Conservation (phyloP, 2,113 vertebrate genomes). For the Phaethon lepturus region DNA sequence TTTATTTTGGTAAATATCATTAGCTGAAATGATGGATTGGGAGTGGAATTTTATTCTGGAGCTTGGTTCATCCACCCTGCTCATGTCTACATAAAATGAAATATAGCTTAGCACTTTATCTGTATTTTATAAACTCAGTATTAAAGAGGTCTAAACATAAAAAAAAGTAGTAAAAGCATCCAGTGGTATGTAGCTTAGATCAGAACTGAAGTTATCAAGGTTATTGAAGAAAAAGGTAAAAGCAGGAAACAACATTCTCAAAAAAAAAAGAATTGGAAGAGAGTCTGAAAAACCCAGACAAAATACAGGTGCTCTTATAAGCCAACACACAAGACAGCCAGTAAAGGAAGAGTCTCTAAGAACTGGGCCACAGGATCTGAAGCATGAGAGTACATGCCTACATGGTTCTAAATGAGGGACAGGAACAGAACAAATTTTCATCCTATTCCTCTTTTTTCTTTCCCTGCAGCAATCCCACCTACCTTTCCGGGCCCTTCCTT, state of each 20-base stretch:
- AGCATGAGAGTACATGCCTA: constrained; percentile 57
- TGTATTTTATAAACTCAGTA: not conserved
- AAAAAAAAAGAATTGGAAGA: constrained; percentile 11
- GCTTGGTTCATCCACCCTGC: not conserved
- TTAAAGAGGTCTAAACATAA: not conserved
- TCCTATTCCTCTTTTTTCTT: constrained; percentile 24
- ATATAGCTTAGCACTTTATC: not conserved
- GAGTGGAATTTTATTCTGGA: not conserved
- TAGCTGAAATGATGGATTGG: not conserved
- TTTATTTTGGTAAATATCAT: not conserved
- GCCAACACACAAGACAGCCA: constrained; percentile 44
- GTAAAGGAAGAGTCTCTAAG: constrained; percentile 35
- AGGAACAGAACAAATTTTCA: constrained; percentile 49
- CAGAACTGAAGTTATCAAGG: not conserved
- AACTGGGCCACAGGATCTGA: constrained; percentile 23
- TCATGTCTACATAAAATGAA: not conserved
- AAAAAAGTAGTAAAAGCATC: not conserved
- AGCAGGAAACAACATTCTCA: not conserved
- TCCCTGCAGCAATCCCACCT: constrained; percentile 61
- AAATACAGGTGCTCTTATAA: constrained; percentile 59
- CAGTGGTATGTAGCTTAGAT: not conserved
- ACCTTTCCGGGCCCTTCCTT: constrained; percentile 58
- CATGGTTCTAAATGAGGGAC: constrained; percentile 27
- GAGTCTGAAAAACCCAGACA: constrained; percentile 55
- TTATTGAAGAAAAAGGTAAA: constrained; percentile 13